Percentiles rank a stretch among this genome's conserved stretches.
Conservation (phyloP, 2,797 vertebrate genomes). For the Mormyrops attenuatus region DNA sequence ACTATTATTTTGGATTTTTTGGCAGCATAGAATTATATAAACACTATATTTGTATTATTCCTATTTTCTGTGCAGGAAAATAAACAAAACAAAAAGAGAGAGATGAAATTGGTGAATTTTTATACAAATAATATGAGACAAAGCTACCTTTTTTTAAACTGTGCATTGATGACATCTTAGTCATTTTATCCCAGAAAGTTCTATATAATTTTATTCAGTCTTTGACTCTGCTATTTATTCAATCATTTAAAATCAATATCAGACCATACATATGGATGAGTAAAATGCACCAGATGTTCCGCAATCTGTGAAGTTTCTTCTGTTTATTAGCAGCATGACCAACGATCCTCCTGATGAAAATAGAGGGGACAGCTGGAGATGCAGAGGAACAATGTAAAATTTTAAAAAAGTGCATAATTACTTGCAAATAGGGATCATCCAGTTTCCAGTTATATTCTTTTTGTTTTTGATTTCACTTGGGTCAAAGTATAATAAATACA, state of each 20-base stretch:
- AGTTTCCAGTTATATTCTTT: constrained; percentile 1
- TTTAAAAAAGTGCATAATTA: background rate
- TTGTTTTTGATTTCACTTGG: constrained; percentile 38
- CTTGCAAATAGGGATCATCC: constrained; percentile 35
- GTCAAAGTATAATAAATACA: constrained; percentile 21
- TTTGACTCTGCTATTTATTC: background rate
- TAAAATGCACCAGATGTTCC: constrained; percentile 22
- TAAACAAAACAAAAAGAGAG: background rate
- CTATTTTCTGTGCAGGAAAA: background rate
- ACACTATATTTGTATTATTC: background rate
- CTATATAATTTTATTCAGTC: constrained; percentile 8
- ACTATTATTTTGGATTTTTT: background rate
- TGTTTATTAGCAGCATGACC: constrained; percentile 10
- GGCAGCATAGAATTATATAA: background rate
- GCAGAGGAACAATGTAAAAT: background rate
- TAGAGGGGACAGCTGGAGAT: constrained; percentile 43
- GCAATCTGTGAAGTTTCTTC: constrained; percentile 19
- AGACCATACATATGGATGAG: constrained; percentile 11
- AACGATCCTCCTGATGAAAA: constrained; percentile 13
- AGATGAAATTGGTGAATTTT: background rate
- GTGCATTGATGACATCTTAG: background rate
- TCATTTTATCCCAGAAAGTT: constrained; percentile 1
- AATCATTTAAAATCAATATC: constrained; percentile 30
- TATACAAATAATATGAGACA: background rate
- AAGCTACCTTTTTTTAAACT: background rate